Percentiles rank a stretch among this genome's conserved stretches.
phyloP scores from a whole-genome alignment of 2,113 vertebrate genomes.

The Colossoma macropomum region DNA sequence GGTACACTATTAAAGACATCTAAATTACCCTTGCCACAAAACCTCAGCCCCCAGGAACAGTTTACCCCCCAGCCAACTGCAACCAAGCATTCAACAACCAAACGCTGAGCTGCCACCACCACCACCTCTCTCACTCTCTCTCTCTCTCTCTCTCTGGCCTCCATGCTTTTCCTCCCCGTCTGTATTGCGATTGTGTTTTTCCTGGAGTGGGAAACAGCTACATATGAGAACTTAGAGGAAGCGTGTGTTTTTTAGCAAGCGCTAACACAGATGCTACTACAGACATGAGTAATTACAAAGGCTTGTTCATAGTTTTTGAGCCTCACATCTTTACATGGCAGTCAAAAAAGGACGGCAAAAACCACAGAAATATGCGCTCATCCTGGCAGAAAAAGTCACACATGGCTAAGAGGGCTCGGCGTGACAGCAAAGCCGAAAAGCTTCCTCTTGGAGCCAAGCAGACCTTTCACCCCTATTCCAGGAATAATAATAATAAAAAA shows the following conservation, averaged over 20 bases:
- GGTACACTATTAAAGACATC: constrained; percentile 65
- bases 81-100: constrained; percentile 69
- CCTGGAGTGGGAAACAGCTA: constrained; percentile 46
- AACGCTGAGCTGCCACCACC: constrained; percentile 54
- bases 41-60: constrained; percentile 70
- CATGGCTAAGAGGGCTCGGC: constrained; percentile 12
- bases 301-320: constrained; percentile 41
- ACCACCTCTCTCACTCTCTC: constrained; percentile 20
- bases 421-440: constrained; percentile 35
- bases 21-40: constrained; percentile 73
- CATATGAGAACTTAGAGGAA: constrained; percentile 56
- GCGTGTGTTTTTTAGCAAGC: constrained; percentile 49
- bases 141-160: constrained; percentile 46
- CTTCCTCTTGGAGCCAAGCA: constrained; percentile 39
- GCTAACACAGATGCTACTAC: constrained; percentile 50
- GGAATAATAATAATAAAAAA: constrained; percentile 52
- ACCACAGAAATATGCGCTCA: constrained; percentile 42
- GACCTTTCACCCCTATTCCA: constrained; percentile 47
- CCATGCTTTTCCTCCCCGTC: constrained; percentile 38
- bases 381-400: constrained; percentile 31
- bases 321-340: constrained; percentile 47
- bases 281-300: constrained; percentile 48
- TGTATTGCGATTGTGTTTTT: constrained; percentile 58
- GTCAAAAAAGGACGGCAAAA: constrained; percentile 32
- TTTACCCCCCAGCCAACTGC: constrained; percentile 61